phyloP scores from a whole-genome alignment of 2,888 invertebrate genomes.

The Heteromurus nitidus region DNA sequence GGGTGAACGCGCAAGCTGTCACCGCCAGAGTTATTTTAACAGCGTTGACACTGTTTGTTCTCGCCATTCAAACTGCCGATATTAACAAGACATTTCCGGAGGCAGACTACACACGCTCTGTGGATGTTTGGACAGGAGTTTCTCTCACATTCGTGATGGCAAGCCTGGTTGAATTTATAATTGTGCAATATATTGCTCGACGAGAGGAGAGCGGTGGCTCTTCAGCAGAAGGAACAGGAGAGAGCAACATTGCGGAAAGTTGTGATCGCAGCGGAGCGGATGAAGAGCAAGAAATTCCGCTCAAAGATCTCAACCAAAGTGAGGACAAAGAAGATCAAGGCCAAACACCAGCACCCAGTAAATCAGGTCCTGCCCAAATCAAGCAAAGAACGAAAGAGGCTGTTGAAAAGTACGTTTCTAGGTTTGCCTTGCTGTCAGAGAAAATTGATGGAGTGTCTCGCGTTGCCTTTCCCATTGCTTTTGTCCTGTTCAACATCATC shows the following conservation, averaged over 20 bases:
- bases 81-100: conserved; percentile 69
- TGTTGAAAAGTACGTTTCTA: conserved; percentile 46
- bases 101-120: conserved; percentile 66
- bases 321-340: conserved; percentile 10
- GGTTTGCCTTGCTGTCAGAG: conserved; percentile 37
- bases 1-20: conserved; percentile 67
- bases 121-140: conserved; percentile 73
- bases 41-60: conserved; percentile 68
- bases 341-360: background rate
- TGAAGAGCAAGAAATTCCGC: conserved; percentile 55
- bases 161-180: conserved; percentile 71
- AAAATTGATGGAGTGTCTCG: conserved; percentile 65
- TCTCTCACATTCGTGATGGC: conserved; percentile 72
- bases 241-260: no score
- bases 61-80: conserved; percentile 60
- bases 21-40: conserved; percentile 70
- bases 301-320: conserved; percentile 25
- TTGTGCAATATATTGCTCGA: conserved; percentile 68
- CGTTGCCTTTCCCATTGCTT: conserved; percentile 61
- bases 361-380: background rate
- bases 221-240: no score
- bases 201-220: no score
- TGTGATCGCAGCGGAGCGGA: conserved; percentile 22
- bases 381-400: conserved; percentile 14
- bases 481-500: conserved; percentile 55